Evolutionary conservation across 2,888 invertebrate genomes (phyloP), one percentile per base, ranked within the genome.

Genomic region (Timema podura): DNA sequence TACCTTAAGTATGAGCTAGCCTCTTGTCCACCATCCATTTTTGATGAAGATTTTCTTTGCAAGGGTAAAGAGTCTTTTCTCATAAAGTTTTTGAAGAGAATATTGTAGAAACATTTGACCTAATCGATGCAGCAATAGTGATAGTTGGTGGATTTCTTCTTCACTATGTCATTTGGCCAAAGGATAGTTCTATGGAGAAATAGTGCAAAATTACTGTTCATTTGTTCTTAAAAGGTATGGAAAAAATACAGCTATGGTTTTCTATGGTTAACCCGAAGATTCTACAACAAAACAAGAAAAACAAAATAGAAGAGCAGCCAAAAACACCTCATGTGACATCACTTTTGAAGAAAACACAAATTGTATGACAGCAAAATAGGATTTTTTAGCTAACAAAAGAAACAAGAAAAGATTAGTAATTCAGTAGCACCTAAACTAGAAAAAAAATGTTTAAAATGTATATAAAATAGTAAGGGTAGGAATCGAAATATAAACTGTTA

Each of bases 371-470:
- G 30, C 30, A 30, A 10, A 61, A 61, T 5, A 45, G 45, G 45
- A 61, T 44, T 61, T 61, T n/a, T 16, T 16, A 15, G 16, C 44
- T 44, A 61, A 61, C 3, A 61, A 45, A 15, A 61, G 13, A 61
- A 61, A 61, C 61, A 61, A 61, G 61, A 61, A 44, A 59, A 59
- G 6, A 61, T 61, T 61, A 10, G 30, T 61, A 15, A 30, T 44
- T 30, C 61, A 61, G 61, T 61, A 61, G 61, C 61, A 10, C 16
- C 16, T 15, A 16, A 61, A 61, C 7, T 30, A 45, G 30, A 45
- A 15, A 8, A 61, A 61, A 61, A 61, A 16, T 7, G 61, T 30
- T 61, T 61, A 44, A 16, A 9, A n/a, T n/a, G n/a, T n/a, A n/a
- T n/a, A n/a, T n/a, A 30, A 30, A 1, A 16, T 45, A 10, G 7